Evolutionary conservation across 2,888 invertebrate species (phyloP).

Genomic region (Leptopilina drosophilae): DNA sequence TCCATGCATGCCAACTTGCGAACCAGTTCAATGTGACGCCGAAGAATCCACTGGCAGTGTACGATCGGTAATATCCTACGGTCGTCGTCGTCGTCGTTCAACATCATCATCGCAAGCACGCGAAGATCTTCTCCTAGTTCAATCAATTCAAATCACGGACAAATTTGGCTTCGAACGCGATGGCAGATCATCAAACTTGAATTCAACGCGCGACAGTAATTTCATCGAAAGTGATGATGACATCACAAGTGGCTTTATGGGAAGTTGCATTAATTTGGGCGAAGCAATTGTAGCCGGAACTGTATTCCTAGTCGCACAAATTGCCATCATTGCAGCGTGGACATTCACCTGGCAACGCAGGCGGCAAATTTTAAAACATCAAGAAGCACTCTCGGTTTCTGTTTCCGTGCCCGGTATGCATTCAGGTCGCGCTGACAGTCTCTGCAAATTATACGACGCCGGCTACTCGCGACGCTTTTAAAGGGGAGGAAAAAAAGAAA

Average conservation of each 20-base stretch:
- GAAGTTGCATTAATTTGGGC: slow-evolving; percentile 86
- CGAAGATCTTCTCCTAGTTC: slow-evolving; percentile 91
- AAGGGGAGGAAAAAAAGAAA: slow-evolving; percentile 59
- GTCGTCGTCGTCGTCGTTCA: slow-evolving; percentile 84
- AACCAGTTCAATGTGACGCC: slow-evolving; percentile 93
- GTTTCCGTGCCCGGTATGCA: slow-evolving; percentile 82
- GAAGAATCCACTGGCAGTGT: slow-evolving; percentile 90
- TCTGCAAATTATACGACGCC: slow-evolving; percentile 93
- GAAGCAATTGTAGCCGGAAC: slow-evolving; percentile 91
- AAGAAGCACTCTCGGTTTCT: slow-evolving; percentile 81
- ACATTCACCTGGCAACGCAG: slow-evolving; percentile 92
- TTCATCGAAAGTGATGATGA: slow-evolving; percentile 83
- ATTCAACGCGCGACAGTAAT: slow-evolving; percentile 83
- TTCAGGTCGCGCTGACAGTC: slow-evolving; percentile 84
- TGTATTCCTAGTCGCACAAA: slow-evolving; percentile 90
- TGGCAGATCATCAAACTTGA: slow-evolving; percentile 65
- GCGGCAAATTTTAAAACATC: slow-evolving; percentile 81
- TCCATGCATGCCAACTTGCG: slow-evolving; percentile 95
- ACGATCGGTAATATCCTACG: slow-evolving; percentile 89
- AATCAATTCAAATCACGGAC: slow-evolving; percentile 94
- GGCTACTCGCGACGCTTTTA: slow-evolving; percentile 87
- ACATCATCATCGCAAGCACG: slow-evolving; percentile 78
- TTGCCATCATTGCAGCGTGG: slow-evolving; percentile 92
- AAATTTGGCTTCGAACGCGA: slow-evolving; percentile 91
- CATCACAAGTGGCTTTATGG: slow-evolving; percentile 73